A percentile compares a stretch with the other conserved stretches of the same genome.
phyloP scores from a whole-genome alignment of 2,888 invertebrate genomes.

The Aromia moschata region DNA sequence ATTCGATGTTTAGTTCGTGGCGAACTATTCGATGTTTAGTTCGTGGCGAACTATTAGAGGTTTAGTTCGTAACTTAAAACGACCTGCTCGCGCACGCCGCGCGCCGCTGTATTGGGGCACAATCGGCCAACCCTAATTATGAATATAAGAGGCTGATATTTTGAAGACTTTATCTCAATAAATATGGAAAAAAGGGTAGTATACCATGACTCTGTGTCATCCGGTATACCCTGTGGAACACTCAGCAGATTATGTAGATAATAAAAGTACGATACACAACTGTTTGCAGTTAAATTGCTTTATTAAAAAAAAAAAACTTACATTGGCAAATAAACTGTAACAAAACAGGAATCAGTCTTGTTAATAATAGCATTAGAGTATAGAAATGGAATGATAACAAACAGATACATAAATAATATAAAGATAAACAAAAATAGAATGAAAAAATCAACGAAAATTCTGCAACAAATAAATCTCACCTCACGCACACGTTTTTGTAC shows the following conservation, averaged over 20 bases:
- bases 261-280: not conserved
- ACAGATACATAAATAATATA: constrained; percentile 14
- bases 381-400: constrained; percentile 24
- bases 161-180: no score
- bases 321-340: constrained; percentile 15
- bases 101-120: no score
- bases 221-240: no score
- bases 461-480: not conserved
- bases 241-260: not conserved
- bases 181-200: no score
- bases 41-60: no score
- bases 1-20: no score
- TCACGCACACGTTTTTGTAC: not conserved
- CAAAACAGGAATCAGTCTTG: constrained; percentile 23
- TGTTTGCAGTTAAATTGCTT: not conserved
- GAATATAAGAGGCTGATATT: no score
- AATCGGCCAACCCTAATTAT: no score
- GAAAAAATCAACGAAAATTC: constrained; percentile 6
- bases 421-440: constrained; percentile 14
- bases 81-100: no score
- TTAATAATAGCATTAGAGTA: constrained; percentile 21
- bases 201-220: no score
- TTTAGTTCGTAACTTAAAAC: no score
- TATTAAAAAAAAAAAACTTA: constrained; percentile 15
- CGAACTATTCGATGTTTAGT: no score